These are phyloP conservation scores for Macropis europaea DNA, from an alignment of 2,888 invertebrate species.

Conservation along the genomic window DNA sequence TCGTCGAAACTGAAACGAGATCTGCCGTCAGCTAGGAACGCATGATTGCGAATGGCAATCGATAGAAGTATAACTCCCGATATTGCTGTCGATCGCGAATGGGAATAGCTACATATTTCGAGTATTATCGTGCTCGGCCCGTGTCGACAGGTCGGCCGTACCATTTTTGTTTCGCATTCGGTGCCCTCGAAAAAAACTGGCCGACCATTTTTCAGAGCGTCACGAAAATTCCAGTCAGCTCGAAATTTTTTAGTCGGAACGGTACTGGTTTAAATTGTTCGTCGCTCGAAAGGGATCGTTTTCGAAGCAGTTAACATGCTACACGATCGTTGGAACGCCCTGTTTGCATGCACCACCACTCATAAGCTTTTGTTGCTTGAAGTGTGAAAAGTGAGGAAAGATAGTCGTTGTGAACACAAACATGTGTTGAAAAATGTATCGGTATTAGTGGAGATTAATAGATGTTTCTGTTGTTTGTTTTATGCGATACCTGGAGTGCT, in stretches of 20 bases:
- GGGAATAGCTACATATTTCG: slow-evolving; percentile 7
- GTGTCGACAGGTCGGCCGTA: not conserved
- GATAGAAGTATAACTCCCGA: slow-evolving; percentile 29
- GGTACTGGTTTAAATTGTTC: not conserved
- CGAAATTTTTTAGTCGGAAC: not conserved
- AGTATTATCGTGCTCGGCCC: slow-evolving; percentile 31
- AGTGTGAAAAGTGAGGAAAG: too few relatives aligned
- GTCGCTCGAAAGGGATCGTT: not conserved
- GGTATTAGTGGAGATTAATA: too few relatives aligned
- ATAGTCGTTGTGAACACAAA: too few relatives aligned
- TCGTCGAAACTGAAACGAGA: slow-evolving; percentile 53
- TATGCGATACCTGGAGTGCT: too few relatives aligned
- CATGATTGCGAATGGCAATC: slow-evolving; percentile 43
- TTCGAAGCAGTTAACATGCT: not conserved
- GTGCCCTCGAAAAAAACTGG: slow-evolving; percentile 19
- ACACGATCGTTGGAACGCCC: too few relatives aligned
- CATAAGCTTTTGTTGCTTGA: too few relatives aligned
- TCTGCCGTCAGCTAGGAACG: slow-evolving; percentile 44
- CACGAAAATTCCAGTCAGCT: not conserved
- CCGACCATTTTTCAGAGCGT: slow-evolving; percentile 1
- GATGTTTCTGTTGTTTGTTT: too few relatives aligned
- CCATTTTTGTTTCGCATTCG: slow-evolving; percentile 22
- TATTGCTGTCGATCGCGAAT: slow-evolving; percentile 48
- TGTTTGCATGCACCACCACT: too few relatives aligned
- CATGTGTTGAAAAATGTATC: too few relatives aligned